These are phyloP conservation scores for Lithophane ornitopus DNA, from an alignment of 2,888 invertebrate species.

Conservation along the genomic window DNA sequence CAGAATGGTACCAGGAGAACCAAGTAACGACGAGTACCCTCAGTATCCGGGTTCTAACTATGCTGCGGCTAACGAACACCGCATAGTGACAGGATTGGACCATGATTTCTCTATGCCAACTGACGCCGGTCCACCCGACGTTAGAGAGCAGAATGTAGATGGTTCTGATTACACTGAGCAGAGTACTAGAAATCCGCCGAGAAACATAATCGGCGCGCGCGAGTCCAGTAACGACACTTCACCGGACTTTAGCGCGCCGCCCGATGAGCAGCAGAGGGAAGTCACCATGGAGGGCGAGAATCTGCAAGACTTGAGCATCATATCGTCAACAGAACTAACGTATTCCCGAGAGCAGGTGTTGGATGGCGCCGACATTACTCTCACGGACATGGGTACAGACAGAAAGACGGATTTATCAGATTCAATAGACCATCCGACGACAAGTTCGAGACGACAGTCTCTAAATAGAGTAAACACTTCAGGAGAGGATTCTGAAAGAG, in stretches of 20 bases:
- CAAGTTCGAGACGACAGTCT: constrained; percentile 79
- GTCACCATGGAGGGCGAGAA: constrained; percentile 91
- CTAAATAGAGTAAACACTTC: constrained; percentile 81
- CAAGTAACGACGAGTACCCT: constrained; percentile 87
- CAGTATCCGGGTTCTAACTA: constrained; percentile 82
- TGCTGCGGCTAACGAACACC: constrained; percentile 82
- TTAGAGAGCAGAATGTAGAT: constrained; percentile 85
- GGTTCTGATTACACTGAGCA: constrained; percentile 86
- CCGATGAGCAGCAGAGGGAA: constrained; percentile 87
- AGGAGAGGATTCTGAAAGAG: constrained; percentile 86
- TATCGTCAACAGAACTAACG: constrained; percentile 80
- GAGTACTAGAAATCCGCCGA: constrained; percentile 74
- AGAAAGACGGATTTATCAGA: constrained; percentile 79
- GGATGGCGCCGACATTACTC: constrained; percentile 85
- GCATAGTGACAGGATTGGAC: constrained; percentile 91
- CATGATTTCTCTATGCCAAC: constrained; percentile 79
- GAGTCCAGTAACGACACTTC: constrained; percentile 74
- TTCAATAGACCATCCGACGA: constrained; percentile 77
- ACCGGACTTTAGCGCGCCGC: constrained; percentile 74
- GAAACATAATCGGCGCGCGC: constrained; percentile 77
- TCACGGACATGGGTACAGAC: constrained; percentile 72
- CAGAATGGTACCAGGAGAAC: constrained; percentile 92
- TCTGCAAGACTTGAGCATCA: constrained; percentile 84
- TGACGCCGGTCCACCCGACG: constrained; percentile 79
- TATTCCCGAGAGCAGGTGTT: constrained; percentile 87